phyloP scores from a whole-genome alignment of 1,140 invertebrate species.

The Ceratoteleas bidentatus region DNA sequence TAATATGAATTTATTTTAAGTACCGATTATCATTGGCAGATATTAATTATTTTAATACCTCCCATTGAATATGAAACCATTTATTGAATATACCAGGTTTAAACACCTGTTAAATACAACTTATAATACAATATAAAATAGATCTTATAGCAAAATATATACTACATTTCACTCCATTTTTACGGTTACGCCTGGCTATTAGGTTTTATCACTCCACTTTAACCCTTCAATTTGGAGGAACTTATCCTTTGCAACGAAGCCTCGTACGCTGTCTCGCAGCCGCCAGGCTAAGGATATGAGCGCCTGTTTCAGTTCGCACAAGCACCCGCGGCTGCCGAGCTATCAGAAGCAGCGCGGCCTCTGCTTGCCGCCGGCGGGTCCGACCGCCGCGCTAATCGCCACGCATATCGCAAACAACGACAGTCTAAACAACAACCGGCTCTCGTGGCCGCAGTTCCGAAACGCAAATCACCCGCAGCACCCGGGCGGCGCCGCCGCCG shows the following conservation, averaged over 20 bases:
- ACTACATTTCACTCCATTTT: too few relatives aligned
- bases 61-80: too few relatives aligned
- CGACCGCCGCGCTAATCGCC: conserved; percentile 72
- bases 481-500: conserved; percentile 72
- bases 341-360: conserved; percentile 81
- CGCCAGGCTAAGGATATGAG: conserved; percentile 67
- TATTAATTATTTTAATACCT: too few relatives aligned
- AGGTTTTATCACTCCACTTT: too few relatives aligned
- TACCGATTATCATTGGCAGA: too few relatives aligned
- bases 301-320: conserved; percentile 81
- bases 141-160: too few relatives aligned
- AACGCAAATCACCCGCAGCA: conserved; percentile 80
- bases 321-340: conserved; percentile 78
- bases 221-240: too few relatives aligned
- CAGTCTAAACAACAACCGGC: conserved; percentile 80
- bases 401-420: conserved; percentile 80
- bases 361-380: conserved; percentile 75
- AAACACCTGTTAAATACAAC: too few relatives aligned
- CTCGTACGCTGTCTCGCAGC: background rate
- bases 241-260: background rate
- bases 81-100: too few relatives aligned
- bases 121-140: too few relatives aligned
- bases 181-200: too few relatives aligned
- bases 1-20: too few relatives aligned
- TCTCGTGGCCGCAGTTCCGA: conserved; percentile 81